These are phyloP conservation scores for Polymixis lichenea DNA, from an alignment of 2,888 invertebrate species.

Conservation along the genomic window DNA sequence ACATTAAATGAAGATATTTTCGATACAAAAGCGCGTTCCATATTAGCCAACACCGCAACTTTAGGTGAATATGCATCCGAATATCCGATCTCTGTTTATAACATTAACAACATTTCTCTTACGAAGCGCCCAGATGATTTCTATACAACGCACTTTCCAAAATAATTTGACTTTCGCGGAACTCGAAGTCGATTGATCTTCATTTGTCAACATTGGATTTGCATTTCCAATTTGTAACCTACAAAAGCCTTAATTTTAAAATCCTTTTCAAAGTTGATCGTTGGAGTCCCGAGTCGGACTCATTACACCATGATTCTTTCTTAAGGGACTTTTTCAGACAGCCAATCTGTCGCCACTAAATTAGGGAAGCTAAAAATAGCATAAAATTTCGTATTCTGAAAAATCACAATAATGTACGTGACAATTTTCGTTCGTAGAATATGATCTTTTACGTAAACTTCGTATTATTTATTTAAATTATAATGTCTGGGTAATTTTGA, in stretches of 20 bases:
- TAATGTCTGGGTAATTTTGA: neutral
- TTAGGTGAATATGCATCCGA: too few relatives aligned
- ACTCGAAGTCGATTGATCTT: slow-evolving; percentile 27
- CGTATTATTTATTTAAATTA: neutral
- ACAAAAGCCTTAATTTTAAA: slow-evolving; percentile 28
- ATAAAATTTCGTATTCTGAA: neutral
- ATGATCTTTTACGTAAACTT: neutral
- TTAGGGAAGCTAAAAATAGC: slow-evolving; percentile 18
- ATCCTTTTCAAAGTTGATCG: slow-evolving; percentile 16
- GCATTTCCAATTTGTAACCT: slow-evolving; percentile 51
- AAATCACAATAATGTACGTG: neutral
- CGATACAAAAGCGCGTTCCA: too few relatives aligned
- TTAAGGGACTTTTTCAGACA: slow-evolving; percentile 24
- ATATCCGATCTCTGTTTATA: too few relatives aligned
- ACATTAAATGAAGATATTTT: too few relatives aligned
- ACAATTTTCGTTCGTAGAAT: neutral
- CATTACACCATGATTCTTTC: slow-evolving; percentile 26
- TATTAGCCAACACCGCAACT: too few relatives aligned
- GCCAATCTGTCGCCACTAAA: slow-evolving; percentile 24
- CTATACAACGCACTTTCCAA: neutral
- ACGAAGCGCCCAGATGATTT: neutral
- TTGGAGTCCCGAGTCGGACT: neutral
- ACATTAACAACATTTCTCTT: neutral
- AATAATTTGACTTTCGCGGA: slow-evolving; percentile 6
- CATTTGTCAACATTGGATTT: slow-evolving; percentile 48